A percentile compares a stretch with the other conserved stretches of the same genome.
phyloP scores from a whole-genome alignment of 1,140 invertebrate genomes.

The Chironomus striatipennis region DNA sequence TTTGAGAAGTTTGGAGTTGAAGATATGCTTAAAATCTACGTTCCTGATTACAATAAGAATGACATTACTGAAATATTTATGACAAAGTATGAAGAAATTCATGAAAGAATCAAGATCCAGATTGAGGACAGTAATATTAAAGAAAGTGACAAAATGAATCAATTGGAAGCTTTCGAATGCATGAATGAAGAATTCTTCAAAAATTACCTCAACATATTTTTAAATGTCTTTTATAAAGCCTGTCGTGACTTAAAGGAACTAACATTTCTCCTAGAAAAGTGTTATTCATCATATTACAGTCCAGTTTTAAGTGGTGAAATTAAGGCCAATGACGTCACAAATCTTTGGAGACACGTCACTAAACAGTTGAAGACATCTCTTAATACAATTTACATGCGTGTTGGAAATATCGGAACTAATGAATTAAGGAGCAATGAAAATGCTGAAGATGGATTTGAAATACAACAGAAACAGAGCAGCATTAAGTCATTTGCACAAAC shows the following conservation, averaged over 20 bases:
- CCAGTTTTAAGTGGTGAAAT: constrained; percentile 54
- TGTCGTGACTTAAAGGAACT: constrained; percentile 76
- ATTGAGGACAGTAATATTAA: background rate
- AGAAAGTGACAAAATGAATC: background rate
- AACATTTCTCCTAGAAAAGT: constrained; percentile 57
- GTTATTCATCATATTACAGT: constrained; percentile 65
- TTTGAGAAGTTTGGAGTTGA: constrained; percentile 72
- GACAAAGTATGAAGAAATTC: constrained; percentile 32
- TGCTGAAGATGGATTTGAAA: constrained; percentile 37
- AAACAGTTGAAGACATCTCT: constrained; percentile 63
- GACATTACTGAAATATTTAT: constrained; percentile 66
- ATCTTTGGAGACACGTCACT: constrained; percentile 69
- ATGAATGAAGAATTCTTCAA: constrained; percentile 56
- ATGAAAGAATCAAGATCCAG: background rate
- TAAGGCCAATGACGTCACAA: constrained; percentile 50
- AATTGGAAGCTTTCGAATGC: constrained; percentile 31
- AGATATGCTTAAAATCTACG: constrained; percentile 67
- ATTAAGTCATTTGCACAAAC: constrained; percentile 51
- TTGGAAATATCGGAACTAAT: constrained; percentile 36
- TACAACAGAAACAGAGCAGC: constrained; percentile 42
- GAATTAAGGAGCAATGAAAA: constrained; percentile 21
- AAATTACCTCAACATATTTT: constrained; percentile 68
- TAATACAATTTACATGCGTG: constrained; percentile 67
- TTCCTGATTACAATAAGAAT: constrained; percentile 72
- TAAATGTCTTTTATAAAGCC: constrained; percentile 69